phyloP scores from a whole-genome alignment of 2,888 invertebrate genomes.

The Polydrusus cervinus region DNA sequence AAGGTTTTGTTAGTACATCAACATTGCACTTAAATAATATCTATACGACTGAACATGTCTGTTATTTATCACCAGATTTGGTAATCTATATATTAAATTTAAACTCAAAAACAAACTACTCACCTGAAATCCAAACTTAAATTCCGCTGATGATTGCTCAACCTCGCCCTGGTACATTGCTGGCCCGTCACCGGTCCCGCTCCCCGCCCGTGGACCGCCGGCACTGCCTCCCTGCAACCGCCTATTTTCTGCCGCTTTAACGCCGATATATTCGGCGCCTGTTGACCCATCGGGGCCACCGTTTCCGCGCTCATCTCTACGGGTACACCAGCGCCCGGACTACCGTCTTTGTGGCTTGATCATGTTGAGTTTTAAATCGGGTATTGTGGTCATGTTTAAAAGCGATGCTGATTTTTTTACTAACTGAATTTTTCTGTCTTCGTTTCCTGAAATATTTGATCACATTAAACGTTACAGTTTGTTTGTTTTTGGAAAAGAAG shows the following conservation, averaged over 20 bases:
- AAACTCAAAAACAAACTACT: conserved; percentile 1
- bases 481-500: background rate
- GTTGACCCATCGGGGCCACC: conserved; percentile 27
- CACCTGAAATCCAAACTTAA: conserved; percentile 92
- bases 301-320: conserved; percentile 43
- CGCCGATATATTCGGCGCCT: conserved; percentile 26
- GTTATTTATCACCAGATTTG: no score
- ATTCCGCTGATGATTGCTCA: conserved; percentile 87
- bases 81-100: no score
- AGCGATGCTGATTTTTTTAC: background rate
- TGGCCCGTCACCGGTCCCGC: conserved; percentile 64
- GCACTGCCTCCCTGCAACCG: conserved; percentile 68
- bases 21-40: no score
- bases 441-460: background rate
- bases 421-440: background rate
- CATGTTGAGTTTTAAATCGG: conserved; percentile 1
- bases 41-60: no score
- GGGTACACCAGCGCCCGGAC: conserved; percentile 17
- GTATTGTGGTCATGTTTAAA: background rate
- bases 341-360: conserved; percentile 12
- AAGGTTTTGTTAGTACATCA: no score
- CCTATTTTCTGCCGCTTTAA: conserved; percentile 68
- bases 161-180: conserved; percentile 72
- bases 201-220: conserved; percentile 75
- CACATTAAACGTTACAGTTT: background rate